These are phyloP conservation scores for Illadopsis cleaveri DNA, from an alignment of 2,113 vertebrate species.

Conservation along the genomic window DNA sequence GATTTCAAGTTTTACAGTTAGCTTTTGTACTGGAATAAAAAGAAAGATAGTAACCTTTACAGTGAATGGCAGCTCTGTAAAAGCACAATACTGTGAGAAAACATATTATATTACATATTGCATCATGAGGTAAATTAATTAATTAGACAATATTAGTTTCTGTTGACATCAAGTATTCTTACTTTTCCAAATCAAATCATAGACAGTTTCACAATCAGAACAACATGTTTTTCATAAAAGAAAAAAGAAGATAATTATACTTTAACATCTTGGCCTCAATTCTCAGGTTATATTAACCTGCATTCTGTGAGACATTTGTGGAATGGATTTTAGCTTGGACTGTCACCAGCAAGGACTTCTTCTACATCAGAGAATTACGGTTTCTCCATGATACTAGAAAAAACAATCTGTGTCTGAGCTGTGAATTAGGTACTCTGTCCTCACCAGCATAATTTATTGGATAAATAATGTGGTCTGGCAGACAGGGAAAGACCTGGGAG, in stretches of 20 bases:
- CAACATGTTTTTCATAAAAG: neutral
- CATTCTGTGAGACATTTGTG: neutral
- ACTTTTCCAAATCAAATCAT: slow-evolving; percentile 39
- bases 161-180: slow-evolving; percentile 51
- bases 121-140: slow-evolving; percentile 36
- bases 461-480: slow-evolving; percentile 2
- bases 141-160: slow-evolving; percentile 69
- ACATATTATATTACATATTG: slow-evolving; percentile 50
- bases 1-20: slow-evolving; percentile 66
- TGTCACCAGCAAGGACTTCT: neutral
- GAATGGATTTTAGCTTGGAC: neutral
- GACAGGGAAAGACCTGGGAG: neutral
- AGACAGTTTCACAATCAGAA: slow-evolving; percentile 29
- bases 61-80: slow-evolving; percentile 36
- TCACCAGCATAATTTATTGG: neutral
- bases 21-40: slow-evolving; percentile 69
- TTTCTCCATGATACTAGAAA: neutral
- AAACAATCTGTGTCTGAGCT: neutral
- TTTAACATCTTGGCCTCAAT: neutral
- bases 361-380: neutral
- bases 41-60: slow-evolving; percentile 63
- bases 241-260: neutral
- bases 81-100: slow-evolving; percentile 45
- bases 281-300: neutral
- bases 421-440: neutral